phyloP scores from a whole-genome alignment of 2,888 invertebrate genomes.

The Macropis europaea region DNA sequence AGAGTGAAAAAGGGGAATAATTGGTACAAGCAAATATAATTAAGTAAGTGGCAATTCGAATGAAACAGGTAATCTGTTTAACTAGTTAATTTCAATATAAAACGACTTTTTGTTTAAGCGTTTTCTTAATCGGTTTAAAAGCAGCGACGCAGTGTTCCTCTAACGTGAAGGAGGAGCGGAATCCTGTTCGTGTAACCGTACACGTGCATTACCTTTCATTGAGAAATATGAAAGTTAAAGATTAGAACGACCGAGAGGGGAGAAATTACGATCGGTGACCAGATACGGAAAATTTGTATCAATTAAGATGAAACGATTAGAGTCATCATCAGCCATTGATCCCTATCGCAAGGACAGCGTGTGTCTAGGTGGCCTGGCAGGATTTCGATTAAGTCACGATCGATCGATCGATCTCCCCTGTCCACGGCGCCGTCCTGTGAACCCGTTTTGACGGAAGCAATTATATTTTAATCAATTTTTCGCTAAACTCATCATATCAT shows the following conservation, averaged over 20 bases:
- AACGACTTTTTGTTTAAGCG: conserved; percentile 6
- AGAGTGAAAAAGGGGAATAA: not conserved
- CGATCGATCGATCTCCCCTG: conserved; percentile 44
- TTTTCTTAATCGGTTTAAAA: conserved; percentile 8
- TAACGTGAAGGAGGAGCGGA: not conserved
- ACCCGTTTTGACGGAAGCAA: conserved; percentile 36
- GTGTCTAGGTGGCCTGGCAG: conserved; percentile 46
- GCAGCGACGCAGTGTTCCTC: conserved; percentile 19
- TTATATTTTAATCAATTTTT: conserved; percentile 58
- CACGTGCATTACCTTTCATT: not conserved
- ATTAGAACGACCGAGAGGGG: not conserved
- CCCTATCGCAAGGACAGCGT: conserved; percentile 32
- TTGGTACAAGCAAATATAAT: conserved; percentile 11
- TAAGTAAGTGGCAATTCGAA: conserved; percentile 12
- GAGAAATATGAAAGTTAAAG: not conserved
- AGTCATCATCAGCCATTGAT: conserved; percentile 46
- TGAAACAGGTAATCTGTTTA: conserved; percentile 24
- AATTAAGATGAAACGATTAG: conserved; percentile 55
- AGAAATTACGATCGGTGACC: conserved; percentile 24
- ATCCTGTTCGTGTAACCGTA: conserved; percentile 6
- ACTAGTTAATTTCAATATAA: conserved; percentile 23
- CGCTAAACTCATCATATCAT: conserved; percentile 22
- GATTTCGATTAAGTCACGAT: conserved; percentile 55
- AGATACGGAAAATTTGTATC: conserved; percentile 47
- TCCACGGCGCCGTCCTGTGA: not conserved